phyloP scores from a whole-genome alignment of 2,797 vertebrate species.

The Vireo griseus region DNA sequence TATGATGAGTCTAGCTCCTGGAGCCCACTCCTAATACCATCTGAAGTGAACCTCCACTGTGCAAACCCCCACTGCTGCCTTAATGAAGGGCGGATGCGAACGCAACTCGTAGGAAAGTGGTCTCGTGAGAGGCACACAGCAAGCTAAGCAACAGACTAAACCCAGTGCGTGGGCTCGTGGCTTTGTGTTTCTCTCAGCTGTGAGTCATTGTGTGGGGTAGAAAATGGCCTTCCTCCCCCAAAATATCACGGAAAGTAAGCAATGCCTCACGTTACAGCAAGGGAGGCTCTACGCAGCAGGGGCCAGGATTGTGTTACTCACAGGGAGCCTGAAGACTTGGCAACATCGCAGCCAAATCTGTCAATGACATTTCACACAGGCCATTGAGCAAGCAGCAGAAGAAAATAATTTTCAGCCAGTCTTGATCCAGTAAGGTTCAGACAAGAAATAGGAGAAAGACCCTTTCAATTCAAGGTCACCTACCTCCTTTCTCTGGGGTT shows the following conservation, averaged over 20 bases:
- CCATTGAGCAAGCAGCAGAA: neutral
- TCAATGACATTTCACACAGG: neutral
- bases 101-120: neutral
- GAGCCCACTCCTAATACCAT: neutral
- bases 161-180: neutral
- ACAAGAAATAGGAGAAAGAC: neutral
- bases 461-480: neutral
- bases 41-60: neutral
- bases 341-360: accelerated
- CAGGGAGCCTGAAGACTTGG: neutral
- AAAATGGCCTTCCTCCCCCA: neutral
- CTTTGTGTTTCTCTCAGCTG: constrained; percentile 5
- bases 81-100: neutral
- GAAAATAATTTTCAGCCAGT: neutral
- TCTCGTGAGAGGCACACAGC: neutral
- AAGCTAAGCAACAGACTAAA: neutral
- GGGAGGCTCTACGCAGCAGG: neutral
- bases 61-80: neutral
- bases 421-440: neutral
- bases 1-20: neutral
- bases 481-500: neutral
- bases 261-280: neutral
- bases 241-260: neutral
- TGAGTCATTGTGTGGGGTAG: constrained; percentile 23
- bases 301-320: neutral